Evolutionary conservation across 2,888 invertebrate species (phyloP), one percentile per base, ranked within the genome.

Genomic region (Ornithoptera priamus): DNA sequence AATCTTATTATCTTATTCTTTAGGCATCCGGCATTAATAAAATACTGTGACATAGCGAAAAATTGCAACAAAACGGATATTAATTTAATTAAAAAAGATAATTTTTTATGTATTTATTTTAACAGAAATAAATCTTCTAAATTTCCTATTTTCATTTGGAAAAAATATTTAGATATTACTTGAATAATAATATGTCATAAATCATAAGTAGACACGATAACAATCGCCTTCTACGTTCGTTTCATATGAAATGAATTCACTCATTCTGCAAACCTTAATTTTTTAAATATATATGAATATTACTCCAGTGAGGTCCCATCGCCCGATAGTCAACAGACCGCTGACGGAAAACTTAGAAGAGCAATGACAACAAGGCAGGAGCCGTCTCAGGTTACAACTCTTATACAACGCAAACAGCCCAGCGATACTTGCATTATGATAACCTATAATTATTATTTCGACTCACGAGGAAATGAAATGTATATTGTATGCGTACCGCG

Each of bases 341-440:
- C 62, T 72, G 73, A 69, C 67, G 69, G 67, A 76, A 72, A 73
- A 74, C 73, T 73, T 74, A 79, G 78, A 76, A 87, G 87, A 87
- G 87, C 85, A 80, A 74, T 81, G 85, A 82, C 85, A 88, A 89
- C 86, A 86, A 73, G 71, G 78, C 74, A 79, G 80, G 77, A 80
- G 81, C 78, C 78, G 80, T 80, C 79, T 90, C 87, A 75, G 82
- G 85, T 90, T 87, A 81, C 88, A 82, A 79, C 77, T 80, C 77
- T 78, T 80, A 77, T 75, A 74, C 72, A 73, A 67, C 68, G 75
- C 78, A 80, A 80, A 81, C 78, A 80, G 65, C 69, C 70, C 69
- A 71, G 68, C 65, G 57, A 65, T 66, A 72, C 67, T 63, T 68
- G 68, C 72, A 30, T 71, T 65, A 62, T 71, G 60, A 70, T 67